Evolutionary conservation across 2,797 vertebrate genomes (phyloP).

Genomic region (Astyanax mexicanus): DNA sequence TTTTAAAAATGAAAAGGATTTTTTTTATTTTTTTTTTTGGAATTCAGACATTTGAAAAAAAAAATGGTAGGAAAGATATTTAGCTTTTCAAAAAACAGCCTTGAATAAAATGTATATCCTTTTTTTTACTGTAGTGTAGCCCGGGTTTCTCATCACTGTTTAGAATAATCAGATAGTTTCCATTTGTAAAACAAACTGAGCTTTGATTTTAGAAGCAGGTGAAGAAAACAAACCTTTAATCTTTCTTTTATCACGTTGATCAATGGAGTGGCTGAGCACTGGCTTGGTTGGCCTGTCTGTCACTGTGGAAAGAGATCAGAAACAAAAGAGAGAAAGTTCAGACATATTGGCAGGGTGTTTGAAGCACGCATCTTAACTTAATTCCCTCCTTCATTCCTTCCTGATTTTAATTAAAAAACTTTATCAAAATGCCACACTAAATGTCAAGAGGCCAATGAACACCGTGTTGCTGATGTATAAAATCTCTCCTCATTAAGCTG

Average conservation of each 20-base stretch:
- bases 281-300: neutral
- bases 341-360: neutral
- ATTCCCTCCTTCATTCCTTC: neutral
- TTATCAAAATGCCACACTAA: conserved; percentile 31
- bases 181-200: too few species aligned
- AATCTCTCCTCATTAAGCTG: conserved; percentile 29
- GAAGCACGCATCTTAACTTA: neutral
- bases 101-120: too few species aligned
- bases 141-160: too few species aligned
- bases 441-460: conserved; percentile 34
- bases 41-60: too few species aligned
- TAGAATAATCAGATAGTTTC: too few species aligned
- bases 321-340: neutral
- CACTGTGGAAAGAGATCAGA: neutral
- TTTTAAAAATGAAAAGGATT: too few species aligned
- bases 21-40: too few species aligned
- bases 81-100: too few species aligned
- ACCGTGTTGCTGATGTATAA: conserved; percentile 12
- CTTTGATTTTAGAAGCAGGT: neutral
- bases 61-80: too few species aligned
- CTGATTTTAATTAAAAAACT: conserved; percentile 37
- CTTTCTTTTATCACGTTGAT: neutral
- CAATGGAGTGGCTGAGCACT: neutral
- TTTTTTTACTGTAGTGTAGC: too few species aligned
- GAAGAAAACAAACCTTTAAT: neutral